phyloP scores from a whole-genome alignment of 2,888 invertebrate genomes.

The Lithophane ornitopus region DNA sequence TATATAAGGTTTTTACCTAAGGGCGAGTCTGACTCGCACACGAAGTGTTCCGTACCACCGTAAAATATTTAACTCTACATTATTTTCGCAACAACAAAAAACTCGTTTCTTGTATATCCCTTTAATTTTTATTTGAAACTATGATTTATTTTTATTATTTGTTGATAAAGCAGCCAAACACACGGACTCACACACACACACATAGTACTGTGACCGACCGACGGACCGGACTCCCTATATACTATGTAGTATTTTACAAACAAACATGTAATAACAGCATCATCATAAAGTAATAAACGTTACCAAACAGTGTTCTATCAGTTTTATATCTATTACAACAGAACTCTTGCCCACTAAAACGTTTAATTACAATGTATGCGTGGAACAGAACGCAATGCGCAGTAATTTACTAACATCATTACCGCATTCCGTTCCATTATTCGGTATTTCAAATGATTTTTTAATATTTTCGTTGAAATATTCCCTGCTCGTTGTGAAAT shows the following conservation, averaged over 20 bases:
- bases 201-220: no score
- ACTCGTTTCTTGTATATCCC: no score
- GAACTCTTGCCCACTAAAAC: constrained; percentile 44
- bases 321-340: constrained; percentile 59
- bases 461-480: constrained; percentile 3
- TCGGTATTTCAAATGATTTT: constrained; percentile 53
- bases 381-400: constrained; percentile 57
- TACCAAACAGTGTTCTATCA: constrained; percentile 47
- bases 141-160: no score
- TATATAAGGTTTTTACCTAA: constrained; percentile 1
- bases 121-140: no score
- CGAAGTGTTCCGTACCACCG: no score
- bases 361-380: constrained; percentile 62
- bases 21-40: no score
- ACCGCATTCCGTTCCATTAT: constrained; percentile 72
- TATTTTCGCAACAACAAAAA: no score
- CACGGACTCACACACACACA: no score
- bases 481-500: neutral
- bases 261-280: constrained; percentile 17
- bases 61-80: no score
- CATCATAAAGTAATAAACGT: constrained; percentile 36
- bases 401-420: constrained; percentile 62
- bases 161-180: no score
- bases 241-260: constrained; percentile 17
- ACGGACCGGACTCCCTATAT: no score